Base-by-base conservation (phyloP, 2,888 invertebrate species). In the Branchipolynoe longqiensis region DNA sequence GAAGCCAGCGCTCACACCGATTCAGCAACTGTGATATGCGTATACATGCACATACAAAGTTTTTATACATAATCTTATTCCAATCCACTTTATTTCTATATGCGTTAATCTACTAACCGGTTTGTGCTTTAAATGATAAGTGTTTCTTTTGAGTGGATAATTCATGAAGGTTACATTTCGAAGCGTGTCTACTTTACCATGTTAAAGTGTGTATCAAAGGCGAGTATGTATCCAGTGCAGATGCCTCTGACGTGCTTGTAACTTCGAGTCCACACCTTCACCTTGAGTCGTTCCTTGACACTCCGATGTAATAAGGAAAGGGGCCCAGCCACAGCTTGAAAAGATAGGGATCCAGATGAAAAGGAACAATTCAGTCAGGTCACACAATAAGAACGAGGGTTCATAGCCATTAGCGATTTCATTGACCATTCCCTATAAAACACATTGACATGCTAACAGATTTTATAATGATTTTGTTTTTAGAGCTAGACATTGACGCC, bases 151-250 rank as follows among this genome's bases (percentile, higher is more conserved):
- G n/a, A n/a, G n/a, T n/a, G n/a, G n/a, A n/a, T n/a, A n/a, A n/a
- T n/a, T n/a, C n/a, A n/a, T n/a, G n/a, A n/a, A n/a, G n/a, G n/a
- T n/a, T n/a, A n/a, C n/a, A n/a, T n/a, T n/a, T n/a, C n/a, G n/a
- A n/a, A n/a, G n/a, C n/a, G n/a, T n/a, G n/a, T n/a, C n/a, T n/a
- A n/a, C n/a, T n/a, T 86, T 89, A 94, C 92, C 90, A 99, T 93
- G 94, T 99, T 99, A 97, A 97, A 98, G 93, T 98, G 97, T 92
- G 97, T 98, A 94, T 99, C 99, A 93, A 97, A 99, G 1, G 97
- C 97, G 28, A 96, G 95, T 38, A 98, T 94, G 89, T 95, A 96
- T 0, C 97, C 99, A 87, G 96, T 95, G 87, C 97, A 95, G 87
- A 95, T 95, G 1, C 98, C 98, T 85, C 98, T 95, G 36, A 98